A percentile compares a stretch with the other conserved stretches of the same genome.
phyloP scores from a whole-genome alignment of 2,888 invertebrate species.

The Heliconius sara region DNA sequence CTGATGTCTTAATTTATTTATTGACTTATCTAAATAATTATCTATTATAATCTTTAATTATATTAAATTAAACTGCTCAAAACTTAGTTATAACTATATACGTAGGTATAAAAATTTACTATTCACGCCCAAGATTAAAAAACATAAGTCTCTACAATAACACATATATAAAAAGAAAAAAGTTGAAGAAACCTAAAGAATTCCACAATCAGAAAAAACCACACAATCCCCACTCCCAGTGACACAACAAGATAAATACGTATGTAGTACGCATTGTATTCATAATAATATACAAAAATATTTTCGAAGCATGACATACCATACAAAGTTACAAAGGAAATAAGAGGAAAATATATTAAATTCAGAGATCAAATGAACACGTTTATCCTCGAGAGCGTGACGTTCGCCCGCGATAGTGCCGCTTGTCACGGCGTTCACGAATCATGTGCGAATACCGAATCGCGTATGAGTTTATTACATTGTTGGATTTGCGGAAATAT shows the following conservation, averaged over 20 bases:
- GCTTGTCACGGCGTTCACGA: conserved; percentile 37
- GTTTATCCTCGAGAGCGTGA: conserved; percentile 38
- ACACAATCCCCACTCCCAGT: neutral
- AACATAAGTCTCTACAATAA: neutral
- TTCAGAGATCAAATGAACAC: conserved; percentile 42
- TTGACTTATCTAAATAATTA: neutral
- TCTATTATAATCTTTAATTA: neutral
- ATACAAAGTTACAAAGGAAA: conserved; percentile 29
- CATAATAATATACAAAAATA: conserved; percentile 23
- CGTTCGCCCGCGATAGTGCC: conserved; percentile 30
- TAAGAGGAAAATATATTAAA: conserved; percentile 40
- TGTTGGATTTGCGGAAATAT: conserved; percentile 26
- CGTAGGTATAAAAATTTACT: too few species aligned
- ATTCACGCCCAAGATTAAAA: too few species aligned
- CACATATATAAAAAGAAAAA: neutral
- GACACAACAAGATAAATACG: conserved; percentile 7
- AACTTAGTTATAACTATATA: too few species aligned
- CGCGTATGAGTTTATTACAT: conserved; percentile 32
- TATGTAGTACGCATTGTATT: conserved; percentile 8
- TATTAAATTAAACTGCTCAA: neutral
- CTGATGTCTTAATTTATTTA: neutral
- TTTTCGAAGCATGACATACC: conserved; percentile 28
- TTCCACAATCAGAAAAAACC: neutral
- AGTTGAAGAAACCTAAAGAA: neutral
- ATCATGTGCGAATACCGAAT: conserved; percentile 40